Conservation (phyloP, 2,113 vertebrate species). For the Sceloporus undulatus region DNA sequence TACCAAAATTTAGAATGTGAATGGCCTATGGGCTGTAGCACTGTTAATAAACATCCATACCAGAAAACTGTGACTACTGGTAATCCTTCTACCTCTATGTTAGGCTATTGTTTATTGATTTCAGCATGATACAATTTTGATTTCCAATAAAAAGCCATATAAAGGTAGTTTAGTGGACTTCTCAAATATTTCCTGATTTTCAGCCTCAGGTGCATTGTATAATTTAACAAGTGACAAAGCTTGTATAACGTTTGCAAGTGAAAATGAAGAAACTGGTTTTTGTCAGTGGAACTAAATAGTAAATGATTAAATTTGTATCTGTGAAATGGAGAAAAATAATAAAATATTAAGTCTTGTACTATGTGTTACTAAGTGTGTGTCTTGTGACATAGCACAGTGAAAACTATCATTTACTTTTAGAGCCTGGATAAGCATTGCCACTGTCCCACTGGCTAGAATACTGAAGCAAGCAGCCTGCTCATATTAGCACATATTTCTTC, state of each 20-base stretch:
- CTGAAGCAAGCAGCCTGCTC: neutral
- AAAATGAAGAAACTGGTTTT: neutral
- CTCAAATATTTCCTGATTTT: neutral
- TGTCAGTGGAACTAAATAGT: neutral
- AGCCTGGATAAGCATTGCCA: neutral
- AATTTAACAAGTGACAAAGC: neutral
- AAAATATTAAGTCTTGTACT: neutral
- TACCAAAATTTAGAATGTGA: neutral
- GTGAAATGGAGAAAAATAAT: neutral
- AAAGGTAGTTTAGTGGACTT: neutral
- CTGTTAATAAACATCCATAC: slow-evolving; percentile 37
- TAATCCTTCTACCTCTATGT: slow-evolving; percentile 75
- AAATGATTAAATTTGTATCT: neutral
- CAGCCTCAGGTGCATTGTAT: neutral
- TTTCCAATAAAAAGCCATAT: slow-evolving; percentile 32
- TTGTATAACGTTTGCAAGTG: neutral
- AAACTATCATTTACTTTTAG: neutral
- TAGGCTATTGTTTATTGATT: slow-evolving; percentile 41
- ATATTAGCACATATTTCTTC: neutral
- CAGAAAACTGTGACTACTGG: slow-evolving; percentile 62
- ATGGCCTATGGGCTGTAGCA: neutral
- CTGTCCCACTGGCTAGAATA: neutral
- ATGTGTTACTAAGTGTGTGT: neutral
- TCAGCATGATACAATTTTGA: slow-evolving; percentile 1
- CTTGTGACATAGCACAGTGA: neutral